These are phyloP conservation scores for Bombus difficillimus DNA, from an alignment of 1,140 invertebrate genomes.

Conservation along the genomic window DNA sequence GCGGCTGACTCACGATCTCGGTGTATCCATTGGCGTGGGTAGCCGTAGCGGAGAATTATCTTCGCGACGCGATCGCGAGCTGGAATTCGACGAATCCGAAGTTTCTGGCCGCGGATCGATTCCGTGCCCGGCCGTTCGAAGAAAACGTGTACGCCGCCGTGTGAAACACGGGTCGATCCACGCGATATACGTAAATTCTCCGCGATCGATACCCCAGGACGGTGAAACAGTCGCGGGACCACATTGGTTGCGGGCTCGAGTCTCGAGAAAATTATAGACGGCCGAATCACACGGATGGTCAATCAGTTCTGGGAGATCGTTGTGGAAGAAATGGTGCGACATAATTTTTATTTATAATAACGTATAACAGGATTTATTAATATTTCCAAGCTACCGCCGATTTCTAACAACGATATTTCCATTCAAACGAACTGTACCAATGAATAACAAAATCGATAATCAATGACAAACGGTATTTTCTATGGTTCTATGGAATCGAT, in stretches of 20 bases:
- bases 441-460: too few species aligned
- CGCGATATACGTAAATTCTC: constrained; percentile 14
- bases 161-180: constrained; percentile 40
- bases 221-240: not conserved
- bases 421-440: too few species aligned
- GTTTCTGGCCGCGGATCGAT: constrained; percentile 33
- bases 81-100: constrained; percentile 43
- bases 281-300: not conserved
- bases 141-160: constrained; percentile 27
- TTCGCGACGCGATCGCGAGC: constrained; percentile 32
- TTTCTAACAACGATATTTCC: too few species aligned
- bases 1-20: constrained; percentile 71
- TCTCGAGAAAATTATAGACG: not conserved
- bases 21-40: constrained; percentile 63
- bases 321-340: not conserved
- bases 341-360: not conserved
- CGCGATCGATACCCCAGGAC: not conserved
- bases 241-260: not conserved
- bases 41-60: constrained; percentile 42
- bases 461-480: too few species aligned
- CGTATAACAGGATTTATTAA: too few species aligned
- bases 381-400: too few species aligned
- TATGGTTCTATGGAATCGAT: too few species aligned
- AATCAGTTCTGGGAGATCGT: not conserved
- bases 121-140: constrained; percentile 3